Base-by-base conservation (phyloP, 2,797 vertebrate species). In the Artibeus lituratus region DNA sequence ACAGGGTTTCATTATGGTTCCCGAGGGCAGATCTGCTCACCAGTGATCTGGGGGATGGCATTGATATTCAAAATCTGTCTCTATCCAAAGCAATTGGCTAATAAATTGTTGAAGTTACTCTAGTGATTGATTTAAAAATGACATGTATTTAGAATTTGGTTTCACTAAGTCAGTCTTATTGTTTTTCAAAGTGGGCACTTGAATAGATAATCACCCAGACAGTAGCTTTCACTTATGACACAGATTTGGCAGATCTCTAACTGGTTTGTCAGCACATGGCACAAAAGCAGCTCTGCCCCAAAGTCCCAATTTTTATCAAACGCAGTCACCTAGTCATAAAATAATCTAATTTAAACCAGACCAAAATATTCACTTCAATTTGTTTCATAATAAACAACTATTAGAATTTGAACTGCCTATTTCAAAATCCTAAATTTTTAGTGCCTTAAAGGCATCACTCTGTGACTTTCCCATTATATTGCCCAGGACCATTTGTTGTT, bases 251-350 rank as follows among this genome's bases (percentile, higher is more conserved):
- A 93, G 83, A 81, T 72, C n/a, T 86, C 35, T 90, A n/a, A 73
- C 7, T 87, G 2, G 19, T 53, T 84, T 93, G 10, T 65, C 69
- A 90, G 89, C 49, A 70, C 11, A 24, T 4, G 19, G 19, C 10
- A 86, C 35, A 72, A 73, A 74, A 69, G 8, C 51, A 62, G 29
- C 42, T 87, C 42, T 78, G 21, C 9, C 37, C 62, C 47, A 59
- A 82, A 62, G 62, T 57, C 82, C 10, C 62, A 51, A 3, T 81
- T 96, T 94, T 91, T 57, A 59, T 92, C 53, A 90, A 94, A 88
- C 21, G 32, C 21, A 74, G 32, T 44, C 49, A 37, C 44, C 14
- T 91, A 49, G 57, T 91, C 29, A 67, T 42, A 16, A 77, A 73
- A 37, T 65, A 87, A 72, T 65, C 24, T 84, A 81, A 94, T 70